Base-by-base conservation (phyloP, 2,113 vertebrate species). In the Heteronetta atricapilla region DNA sequence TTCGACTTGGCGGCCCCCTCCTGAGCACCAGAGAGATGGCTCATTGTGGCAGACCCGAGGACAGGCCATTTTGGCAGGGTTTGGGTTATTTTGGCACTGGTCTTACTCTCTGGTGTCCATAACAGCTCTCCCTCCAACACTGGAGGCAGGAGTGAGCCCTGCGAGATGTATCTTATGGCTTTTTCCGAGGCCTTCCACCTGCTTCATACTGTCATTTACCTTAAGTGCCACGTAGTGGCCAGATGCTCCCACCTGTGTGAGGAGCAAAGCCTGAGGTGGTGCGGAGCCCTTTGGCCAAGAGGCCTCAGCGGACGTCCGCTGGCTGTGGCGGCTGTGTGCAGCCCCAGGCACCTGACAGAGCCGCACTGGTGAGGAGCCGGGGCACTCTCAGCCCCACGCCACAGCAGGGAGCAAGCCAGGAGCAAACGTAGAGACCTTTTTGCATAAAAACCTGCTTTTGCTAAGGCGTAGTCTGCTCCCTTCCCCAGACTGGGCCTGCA, bases 311-410 rank as follows among this genome's bases (percentile, higher is more conserved):
- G 69, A 59, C 20, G 7, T 8, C 62, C 4, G 0, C 8, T 3
- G 25, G n/a, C 18, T 0, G 2, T 25, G 17, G 38, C 0, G 8
- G 40, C 55, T 28, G 28, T 3, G 0, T 36, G 34, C 2, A 0
- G 25, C 26, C 63, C 29, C 18, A 3, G 14, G 13, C 28, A 4
- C 18, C 3, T 58, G 42, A 6, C 2, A 2, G 28, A 26, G 11
- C 21, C 62, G 75, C 2, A 0, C 10, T 31, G 44, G 4, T 1
- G 3, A 38, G 42, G 9, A 9, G 7, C 21, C 21, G 29, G 42
- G 50, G 9, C 8, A 1, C 20, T 56, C 23, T 29, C 1, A 2
- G 17, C 36, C 68, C 21, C 3, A 22, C 28, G 22, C 38, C 25
- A 4, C 31, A 17, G 8, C 2, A 3, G 7, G 33, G 20, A 82